phyloP scores from a whole-genome alignment of 2,797 vertebrate species.

The Xiphorhynchus erythropygius region DNA sequence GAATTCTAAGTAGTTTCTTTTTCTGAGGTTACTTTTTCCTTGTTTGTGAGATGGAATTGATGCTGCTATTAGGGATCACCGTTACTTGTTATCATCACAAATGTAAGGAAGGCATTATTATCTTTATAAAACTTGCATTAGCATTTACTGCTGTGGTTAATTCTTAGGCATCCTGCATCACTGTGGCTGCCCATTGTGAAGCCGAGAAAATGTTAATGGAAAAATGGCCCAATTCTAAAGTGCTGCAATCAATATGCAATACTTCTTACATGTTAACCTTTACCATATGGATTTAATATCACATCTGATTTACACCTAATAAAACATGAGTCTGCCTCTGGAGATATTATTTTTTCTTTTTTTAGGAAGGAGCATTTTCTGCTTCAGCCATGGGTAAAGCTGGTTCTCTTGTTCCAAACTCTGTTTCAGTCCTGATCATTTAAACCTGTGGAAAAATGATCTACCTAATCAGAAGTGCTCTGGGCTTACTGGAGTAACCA shows the following conservation, averaged over 20 bases:
- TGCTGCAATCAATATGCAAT: constrained; percentile 45
- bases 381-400: background rate
- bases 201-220: constrained; percentile 57
- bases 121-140: constrained; percentile 40
- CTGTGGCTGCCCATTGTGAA: constrained; percentile 37
- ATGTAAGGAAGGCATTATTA: background rate
- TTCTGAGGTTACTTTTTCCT: background rate
- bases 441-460: background rate
- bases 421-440: background rate
- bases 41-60: background rate
- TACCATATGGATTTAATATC: constrained; percentile 73
- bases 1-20: background rate
- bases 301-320: constrained; percentile 65
- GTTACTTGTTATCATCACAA: background rate
- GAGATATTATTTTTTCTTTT: background rate
- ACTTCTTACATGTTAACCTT: constrained; percentile 62
- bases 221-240: constrained; percentile 27
- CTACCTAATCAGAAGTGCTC: background rate
- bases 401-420: background rate
- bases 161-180: constrained; percentile 34
- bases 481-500: background rate
- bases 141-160: constrained; percentile 18
- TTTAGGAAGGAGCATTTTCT: background rate
- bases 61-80: background rate
- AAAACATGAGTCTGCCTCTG: constrained; percentile 7